A percentile compares a stretch with the other conserved stretches of the same genome.
phyloP scores from a whole-genome alignment of 1,140 invertebrate genomes.

The roundworm (Caenorhabditis elegans) region WBcel235 BX284602.5:9292001-9292500 shows the following conservation, averaged over 20 bases:
- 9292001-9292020: background rate
- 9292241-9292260: background rate
- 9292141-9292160: background rate
- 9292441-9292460: background rate
- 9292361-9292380: slow-evolving; percentile 17
- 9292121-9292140: slow-evolving; percentile 22
- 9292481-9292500: slow-evolving; percentile 20
- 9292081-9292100: background rate
- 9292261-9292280: background rate
- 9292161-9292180: background rate
- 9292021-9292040: background rate
- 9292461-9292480: background rate
- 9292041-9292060: background rate
- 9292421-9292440: slow-evolving; percentile 21
- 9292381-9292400: slow-evolving; percentile 30
- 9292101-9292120: background rate
- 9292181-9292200: slow-evolving; percentile 23
- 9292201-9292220: slow-evolving; percentile 27
- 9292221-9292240: slow-evolving; percentile 3
- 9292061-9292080: background rate
- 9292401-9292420: slow-evolving; percentile 16
- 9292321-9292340: slow-evolving; percentile 17
- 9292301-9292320: background rate
- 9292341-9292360: background rate
- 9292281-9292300: background rate